Evolutionary conservation across 2,113 vertebrate genomes (phyloP).

Genomic region (Nibea albiflora): DNA sequence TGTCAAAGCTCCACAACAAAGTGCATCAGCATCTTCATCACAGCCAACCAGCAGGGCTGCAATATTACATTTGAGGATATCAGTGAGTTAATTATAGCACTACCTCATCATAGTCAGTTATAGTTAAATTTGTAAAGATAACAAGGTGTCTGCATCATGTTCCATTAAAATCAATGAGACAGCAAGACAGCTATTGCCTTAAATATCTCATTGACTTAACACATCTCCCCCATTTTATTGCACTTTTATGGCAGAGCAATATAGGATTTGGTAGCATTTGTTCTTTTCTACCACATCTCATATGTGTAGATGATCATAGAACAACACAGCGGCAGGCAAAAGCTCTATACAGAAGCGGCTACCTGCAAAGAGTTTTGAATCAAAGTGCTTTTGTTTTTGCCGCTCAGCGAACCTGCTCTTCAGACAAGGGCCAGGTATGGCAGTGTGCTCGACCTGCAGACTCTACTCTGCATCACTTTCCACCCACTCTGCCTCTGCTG

Average conservation of each 20-base stretch:
- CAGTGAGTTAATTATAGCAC: neutral
- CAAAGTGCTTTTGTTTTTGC: constrained; percentile 59
- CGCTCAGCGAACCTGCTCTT: constrained; percentile 58
- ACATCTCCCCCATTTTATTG: neutral
- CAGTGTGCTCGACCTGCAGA: constrained; percentile 51
- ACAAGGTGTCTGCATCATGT: neutral
- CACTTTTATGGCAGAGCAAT: neutral
- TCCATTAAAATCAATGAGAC: neutral
- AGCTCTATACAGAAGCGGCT: constrained; percentile 15
- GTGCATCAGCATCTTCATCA: neutral
- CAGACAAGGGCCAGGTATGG: constrained; percentile 74
- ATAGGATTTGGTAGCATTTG: neutral
- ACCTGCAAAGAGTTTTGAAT: constrained; percentile 39
- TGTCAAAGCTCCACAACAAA: neutral
- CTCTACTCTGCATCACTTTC: constrained; percentile 53
- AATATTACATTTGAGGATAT: constrained; percentile 5
- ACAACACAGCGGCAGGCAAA: neutral
- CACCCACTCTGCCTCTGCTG: constrained; percentile 49
- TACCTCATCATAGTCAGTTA: neutral
- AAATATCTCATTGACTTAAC: neutral
- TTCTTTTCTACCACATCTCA: neutral
- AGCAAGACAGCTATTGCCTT: neutral
- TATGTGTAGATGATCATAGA: constrained; percentile 1
- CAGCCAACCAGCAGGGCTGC: neutral
- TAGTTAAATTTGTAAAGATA: neutral